These are phyloP conservation scores for Illadopsis cleaveri DNA, from an alignment of 2,113 vertebrate genomes.

Conservation along the genomic window DNA sequence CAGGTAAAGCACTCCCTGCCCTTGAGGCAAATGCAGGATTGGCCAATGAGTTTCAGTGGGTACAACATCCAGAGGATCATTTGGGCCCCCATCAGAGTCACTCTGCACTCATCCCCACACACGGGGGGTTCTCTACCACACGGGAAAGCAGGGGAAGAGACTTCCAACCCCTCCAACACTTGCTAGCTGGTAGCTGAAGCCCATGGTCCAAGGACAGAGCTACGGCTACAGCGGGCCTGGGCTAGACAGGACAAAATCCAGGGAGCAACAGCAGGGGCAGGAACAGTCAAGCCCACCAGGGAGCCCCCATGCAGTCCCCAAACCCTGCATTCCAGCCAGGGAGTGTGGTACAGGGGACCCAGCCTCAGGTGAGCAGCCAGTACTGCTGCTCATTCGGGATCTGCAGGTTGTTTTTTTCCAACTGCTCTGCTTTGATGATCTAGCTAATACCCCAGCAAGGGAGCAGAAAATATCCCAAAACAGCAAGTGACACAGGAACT, in stretches of 20 bases:
- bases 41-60: not conserved
- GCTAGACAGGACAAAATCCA: not conserved
- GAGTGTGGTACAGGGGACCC: not conserved
- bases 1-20: not conserved
- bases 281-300: accelerated
- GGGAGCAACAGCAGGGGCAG: not conserved
- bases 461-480: not conserved
- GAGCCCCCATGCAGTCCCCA: accelerated
- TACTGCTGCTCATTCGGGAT: not conserved
- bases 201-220: accelerated
- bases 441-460: not conserved
- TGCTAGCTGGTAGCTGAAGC: not conserved
- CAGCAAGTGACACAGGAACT: not conserved
- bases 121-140: not conserved
- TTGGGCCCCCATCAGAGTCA: accelerated
- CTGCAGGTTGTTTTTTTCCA: accelerated
- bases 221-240: accelerated
- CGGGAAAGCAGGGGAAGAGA: accelerated
- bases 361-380: not conserved
- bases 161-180: not conserved
- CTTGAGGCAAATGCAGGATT: accelerated
- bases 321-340: not conserved
- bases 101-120: not conserved
- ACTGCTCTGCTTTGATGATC: not conserved
- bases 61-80: not conserved